Base-by-base conservation (phyloP, 1,140 invertebrate species). In the Drosophila punjabiensis region DNA sequence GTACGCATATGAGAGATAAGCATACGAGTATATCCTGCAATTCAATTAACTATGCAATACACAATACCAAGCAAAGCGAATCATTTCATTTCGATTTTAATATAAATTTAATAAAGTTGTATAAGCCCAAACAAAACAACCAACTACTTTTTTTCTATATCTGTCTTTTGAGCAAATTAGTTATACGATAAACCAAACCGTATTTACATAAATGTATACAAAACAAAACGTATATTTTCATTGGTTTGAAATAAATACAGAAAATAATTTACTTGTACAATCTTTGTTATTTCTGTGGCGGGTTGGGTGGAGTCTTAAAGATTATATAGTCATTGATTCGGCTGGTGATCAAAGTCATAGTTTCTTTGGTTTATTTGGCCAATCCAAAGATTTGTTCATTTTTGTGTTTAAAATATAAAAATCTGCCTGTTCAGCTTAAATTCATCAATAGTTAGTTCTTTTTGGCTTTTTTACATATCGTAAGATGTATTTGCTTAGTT, bases 171-270 rank as follows among this genome's bases (percentile, higher is more conserved):
- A 87, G 77, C 83, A 88, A 83, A 67, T 81, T 78, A 88, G 68
- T 78, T 88, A 62, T 81, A 81, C 50, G 66, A 56, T 67, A 66
- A 53, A 58, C 43, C 63, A 75, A 74, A 78, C 56, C 64, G 55
- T 75, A 73, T 75, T 83, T 79, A 82, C 75, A 81, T 79, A 82
- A 78, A 80, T 83, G 76, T 76, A 73, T 48, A 82, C 67, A 80
- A 76, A 69, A 73, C 62, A 75, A 75, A 75, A 28, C 56, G 68
- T 87, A 79, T 87, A 69, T 75, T 86, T 78, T 89, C 66, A 75
- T 69, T 89, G 71, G 76, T 88, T 88, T 88, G 48, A 87, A 87
- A 87, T 87, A 87, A 84, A 83, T 73, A 52, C 74, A 76, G 61
- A 67, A 52, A 81, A 58, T 55, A 63, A 77, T 79, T 88, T 64